Conservation (phyloP, 2,113 vertebrate genomes). For the Pteropus alecto region DNA sequence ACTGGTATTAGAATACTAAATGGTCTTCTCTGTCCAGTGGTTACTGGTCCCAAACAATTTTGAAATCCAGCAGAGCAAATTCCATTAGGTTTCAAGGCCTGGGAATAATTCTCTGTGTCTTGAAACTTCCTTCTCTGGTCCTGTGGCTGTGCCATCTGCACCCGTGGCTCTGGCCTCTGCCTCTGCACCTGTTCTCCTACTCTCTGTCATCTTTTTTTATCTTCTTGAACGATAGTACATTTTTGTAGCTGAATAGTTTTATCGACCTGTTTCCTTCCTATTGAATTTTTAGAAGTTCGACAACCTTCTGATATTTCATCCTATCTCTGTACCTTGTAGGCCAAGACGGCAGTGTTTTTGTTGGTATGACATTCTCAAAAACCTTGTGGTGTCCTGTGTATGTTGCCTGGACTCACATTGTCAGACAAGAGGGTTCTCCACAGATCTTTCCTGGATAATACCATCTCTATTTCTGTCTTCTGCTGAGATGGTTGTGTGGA, state of each 20-base stretch:
- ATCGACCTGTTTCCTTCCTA: background rate
- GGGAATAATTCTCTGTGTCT: too few species aligned
- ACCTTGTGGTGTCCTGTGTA: background rate
- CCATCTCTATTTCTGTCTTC: background rate
- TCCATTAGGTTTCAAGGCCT: background rate
- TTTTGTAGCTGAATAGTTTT: background rate
- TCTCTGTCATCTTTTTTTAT: background rate
- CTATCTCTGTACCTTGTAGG: background rate
- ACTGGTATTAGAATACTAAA: background rate
- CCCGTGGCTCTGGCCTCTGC: background rate
- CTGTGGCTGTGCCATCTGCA: background rate
- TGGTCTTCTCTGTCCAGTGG: background rate
- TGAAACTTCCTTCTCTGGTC: background rate
- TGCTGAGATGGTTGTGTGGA: background rate
- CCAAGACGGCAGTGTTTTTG: background rate
- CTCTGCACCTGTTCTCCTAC: background rate
- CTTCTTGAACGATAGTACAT: background rate
- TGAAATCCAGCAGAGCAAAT: background rate
- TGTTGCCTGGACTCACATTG: background rate
- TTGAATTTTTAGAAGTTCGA: background rate
- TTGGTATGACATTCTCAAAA: background rate
- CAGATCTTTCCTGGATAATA: background rate
- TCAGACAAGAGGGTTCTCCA: background rate
- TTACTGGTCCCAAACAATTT: background rate
- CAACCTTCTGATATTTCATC: background rate